These are phyloP conservation scores for Leptinotarsa tumamoca DNA, from an alignment of 2,888 invertebrate species.

Conservation along the genomic window DNA sequence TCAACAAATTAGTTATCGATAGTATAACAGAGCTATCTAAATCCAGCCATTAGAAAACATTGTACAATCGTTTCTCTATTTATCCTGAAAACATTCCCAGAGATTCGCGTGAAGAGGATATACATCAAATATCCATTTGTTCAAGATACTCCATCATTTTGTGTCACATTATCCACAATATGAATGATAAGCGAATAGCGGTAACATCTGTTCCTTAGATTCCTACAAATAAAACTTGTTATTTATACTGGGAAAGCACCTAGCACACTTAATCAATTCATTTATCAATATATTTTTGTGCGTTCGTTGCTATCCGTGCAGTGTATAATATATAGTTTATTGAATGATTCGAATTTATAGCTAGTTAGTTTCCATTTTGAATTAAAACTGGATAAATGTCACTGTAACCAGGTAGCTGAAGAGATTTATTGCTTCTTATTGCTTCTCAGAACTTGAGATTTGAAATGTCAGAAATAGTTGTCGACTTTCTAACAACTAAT, in stretches of 20 bases:
- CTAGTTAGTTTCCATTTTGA: background rate
- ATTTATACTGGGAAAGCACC: constrained; percentile 36
- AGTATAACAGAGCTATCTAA: constrained; percentile 40
- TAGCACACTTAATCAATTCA: constrained; percentile 10
- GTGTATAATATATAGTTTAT: constrained; percentile 1
- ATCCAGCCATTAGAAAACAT: constrained; percentile 44
- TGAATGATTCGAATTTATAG: constrained; percentile 4
- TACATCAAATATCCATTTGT: constrained; percentile 59
- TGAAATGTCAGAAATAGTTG: background rate
- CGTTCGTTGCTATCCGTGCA: background rate
- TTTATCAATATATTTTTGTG: constrained; percentile 1
- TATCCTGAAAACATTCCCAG: constrained; percentile 48
- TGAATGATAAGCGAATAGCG: constrained; percentile 57
- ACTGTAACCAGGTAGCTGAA: background rate
- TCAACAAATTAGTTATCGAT: constrained; percentile 41
- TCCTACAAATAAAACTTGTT: constrained; percentile 53
- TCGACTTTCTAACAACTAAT: background rate
- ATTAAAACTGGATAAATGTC: constrained; percentile 3
- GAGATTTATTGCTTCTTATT: background rate
- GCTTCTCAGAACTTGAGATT: background rate
- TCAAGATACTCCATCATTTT: constrained; percentile 55
- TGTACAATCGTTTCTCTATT: constrained; percentile 41
- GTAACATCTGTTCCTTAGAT: constrained; percentile 57
- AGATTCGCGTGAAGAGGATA: constrained; percentile 50
- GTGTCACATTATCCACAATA: constrained; percentile 57